Evolutionary conservation across 30 jellyfish, hydroid and myxozoan genomes (phyloP), one percentile per base, ranked within the genome.

Genomic region (Clytia hemisphaerica): DNA sequence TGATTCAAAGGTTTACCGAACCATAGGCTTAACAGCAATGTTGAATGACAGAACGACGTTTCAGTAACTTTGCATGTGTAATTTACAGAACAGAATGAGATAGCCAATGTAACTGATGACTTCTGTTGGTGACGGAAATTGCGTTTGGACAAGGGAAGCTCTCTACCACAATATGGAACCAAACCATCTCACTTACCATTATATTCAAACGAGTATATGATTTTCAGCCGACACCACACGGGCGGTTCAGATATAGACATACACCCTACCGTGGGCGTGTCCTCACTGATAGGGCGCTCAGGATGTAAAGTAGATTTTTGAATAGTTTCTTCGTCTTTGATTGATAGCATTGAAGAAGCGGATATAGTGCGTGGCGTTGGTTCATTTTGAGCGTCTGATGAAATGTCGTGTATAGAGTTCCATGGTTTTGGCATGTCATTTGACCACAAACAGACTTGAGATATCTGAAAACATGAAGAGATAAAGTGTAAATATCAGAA

Each of bases 171-270:
- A 42, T 12, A 12, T 42, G 18, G 14, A 12, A 0, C 54, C 54
- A 0, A 12, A 12, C 19, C 19, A 21, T 21, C 54, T 57, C 66
- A 57, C 44, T 57, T 60, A 21, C 90, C 82, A 48, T 81, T 88
- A 44, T 89, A 89, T 63, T 89, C 98, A 70, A 89, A 89, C 24
- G 98, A 89, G 71, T 89, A 89, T 2, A 89, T 79, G 29, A 89
- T 83, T 37, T 71, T 76, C 33, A 89, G 73, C 48, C 98, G 72
- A 4, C 95, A 89, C 98, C 98, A 89, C 6, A 90, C 58, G 19
- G 66, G 70, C 1, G 98, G 98, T 48, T 89, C 98, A 36, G 95
- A 59, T 14, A 80, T 72, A n/a, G 75, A 45, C 73, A 89, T 58
- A 6, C 61, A 79, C 12, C 93, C 54, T 10, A 93, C 54, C 58